Evolutionary conservation across 2,113 vertebrate genomes (phyloP).

Genomic region (Phaetusa simplex): DNA sequence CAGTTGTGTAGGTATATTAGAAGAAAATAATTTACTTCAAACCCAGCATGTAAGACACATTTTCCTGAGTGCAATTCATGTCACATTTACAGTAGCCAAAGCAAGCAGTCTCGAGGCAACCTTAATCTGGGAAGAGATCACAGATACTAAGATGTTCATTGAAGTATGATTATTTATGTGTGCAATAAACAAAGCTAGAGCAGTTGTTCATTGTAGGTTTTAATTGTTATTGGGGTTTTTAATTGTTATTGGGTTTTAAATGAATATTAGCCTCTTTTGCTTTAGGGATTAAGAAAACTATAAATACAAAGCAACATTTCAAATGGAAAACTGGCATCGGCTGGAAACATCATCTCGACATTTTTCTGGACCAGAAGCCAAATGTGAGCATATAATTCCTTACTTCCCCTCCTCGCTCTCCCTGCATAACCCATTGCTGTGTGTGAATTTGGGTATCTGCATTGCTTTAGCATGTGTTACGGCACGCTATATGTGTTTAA

Average conservation of each 20-base stretch:
- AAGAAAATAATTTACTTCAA: constrained; percentile 85
- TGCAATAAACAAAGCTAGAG: constrained; percentile 78
- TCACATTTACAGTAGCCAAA: constrained; percentile 82
- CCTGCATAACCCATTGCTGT: not conserved
- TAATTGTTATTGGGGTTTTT: constrained; percentile 77
- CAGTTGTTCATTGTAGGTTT: constrained; percentile 75
- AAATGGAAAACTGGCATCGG: constrained; percentile 47
- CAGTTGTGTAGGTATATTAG: constrained; percentile 84
- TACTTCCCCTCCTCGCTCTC: not conserved
- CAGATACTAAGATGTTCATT: constrained; percentile 75
- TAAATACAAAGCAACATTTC: constrained; percentile 67
- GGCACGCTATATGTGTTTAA: not conserved
- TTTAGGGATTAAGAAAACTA: constrained; percentile 74
- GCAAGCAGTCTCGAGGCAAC: constrained; percentile 75
- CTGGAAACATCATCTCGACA: not conserved
- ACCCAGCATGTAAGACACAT: constrained; percentile 77
- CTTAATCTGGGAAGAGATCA: constrained; percentile 76
- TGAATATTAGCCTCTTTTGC: constrained; percentile 73
- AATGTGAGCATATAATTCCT: not conserved
- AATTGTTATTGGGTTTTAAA: constrained; percentile 78
- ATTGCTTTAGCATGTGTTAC: not conserved
- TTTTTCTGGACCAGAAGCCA: not conserved
- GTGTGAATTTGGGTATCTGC: not conserved
- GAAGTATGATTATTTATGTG: constrained; percentile 78
- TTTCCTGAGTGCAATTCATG: constrained; percentile 77